These are phyloP conservation scores for Monopterus albus DNA, from an alignment of 2,113 vertebrate species.

Conservation along the genomic window DNA sequence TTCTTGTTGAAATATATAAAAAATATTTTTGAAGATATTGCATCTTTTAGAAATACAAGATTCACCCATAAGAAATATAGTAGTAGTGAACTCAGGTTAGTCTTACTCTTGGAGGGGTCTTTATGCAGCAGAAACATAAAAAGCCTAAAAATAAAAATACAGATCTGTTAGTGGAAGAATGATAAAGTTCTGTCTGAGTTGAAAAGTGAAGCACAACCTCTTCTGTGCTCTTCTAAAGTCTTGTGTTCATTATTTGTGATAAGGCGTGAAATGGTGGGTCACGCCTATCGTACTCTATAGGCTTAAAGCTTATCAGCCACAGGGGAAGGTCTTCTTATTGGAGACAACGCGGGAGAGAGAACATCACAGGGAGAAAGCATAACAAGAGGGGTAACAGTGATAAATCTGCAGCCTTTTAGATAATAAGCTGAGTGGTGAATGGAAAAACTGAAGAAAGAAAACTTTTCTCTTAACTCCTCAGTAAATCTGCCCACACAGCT, in stretches of 20 bases:
- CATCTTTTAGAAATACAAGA: not conserved
- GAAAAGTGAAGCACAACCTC: not conserved
- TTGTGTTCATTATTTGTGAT: not conserved
- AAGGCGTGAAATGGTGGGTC: constrained; percentile 30
- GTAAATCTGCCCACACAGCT: constrained; percentile 46
- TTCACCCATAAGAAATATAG: no score
- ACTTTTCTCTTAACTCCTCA: constrained; percentile 46
- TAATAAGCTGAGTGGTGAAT: constrained; percentile 46
- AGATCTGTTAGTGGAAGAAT: no score
- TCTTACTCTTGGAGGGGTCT: no score
- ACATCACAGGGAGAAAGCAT: not conserved
- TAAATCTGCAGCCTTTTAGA: constrained; percentile 55
- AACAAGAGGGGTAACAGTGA: not conserved
- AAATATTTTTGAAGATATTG: no score
- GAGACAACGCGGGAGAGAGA: not conserved
- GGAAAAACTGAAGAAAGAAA: constrained; percentile 31
- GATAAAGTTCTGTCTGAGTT: not conserved
- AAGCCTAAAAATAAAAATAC: not conserved
- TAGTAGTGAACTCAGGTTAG: no score
- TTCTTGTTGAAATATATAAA: no score
- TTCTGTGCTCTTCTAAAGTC: not conserved
- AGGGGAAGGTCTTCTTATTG: no score
- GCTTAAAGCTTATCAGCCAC: no score
- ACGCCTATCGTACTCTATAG: not conserved
- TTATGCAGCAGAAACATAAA: no score